Evolutionary conservation across 1,140 invertebrate species (phyloP).

Genomic region (Galleria mellonella): DNA sequence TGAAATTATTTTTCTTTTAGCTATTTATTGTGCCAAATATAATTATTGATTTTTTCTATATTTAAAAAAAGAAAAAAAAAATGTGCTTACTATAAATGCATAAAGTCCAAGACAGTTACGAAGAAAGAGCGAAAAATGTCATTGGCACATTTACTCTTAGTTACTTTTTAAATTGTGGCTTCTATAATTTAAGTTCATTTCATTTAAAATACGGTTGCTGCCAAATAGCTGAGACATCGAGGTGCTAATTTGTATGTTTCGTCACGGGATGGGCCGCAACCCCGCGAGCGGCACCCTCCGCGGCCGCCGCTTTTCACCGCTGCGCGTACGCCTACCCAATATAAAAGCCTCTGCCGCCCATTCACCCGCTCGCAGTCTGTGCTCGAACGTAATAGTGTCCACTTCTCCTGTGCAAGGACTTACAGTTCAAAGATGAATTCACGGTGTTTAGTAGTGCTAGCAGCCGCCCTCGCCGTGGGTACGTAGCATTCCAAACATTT

Average conservation of each 20-base stretch:
- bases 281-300: conserved; percentile 20
- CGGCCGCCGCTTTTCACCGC: conserved; percentile 55
- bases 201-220: no score
- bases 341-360: conserved; percentile 67
- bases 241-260: background rate
- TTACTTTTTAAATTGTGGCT: no score
- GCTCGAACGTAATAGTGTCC: conserved; percentile 65
- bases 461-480: conserved; percentile 69
- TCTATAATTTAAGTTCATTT: no score
- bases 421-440: conserved; percentile 64
- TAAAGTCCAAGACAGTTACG: no score
- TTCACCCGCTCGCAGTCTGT: conserved; percentile 72
- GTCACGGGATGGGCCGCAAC: conserved; percentile 1
- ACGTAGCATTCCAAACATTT: conserved; percentile 64
- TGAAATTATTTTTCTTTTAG: no score
- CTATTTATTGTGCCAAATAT: no score
- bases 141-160: no score
- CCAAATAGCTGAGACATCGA: no score
- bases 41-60: no score
- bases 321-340: conserved; percentile 56
- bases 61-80: no score
- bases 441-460: conserved; percentile 70
- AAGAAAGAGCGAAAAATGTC: no score
- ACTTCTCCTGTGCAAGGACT: conserved; percentile 64
- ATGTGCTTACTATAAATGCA: no score